Base-by-base conservation (phyloP, 2,888 invertebrate species). In the Eilema sororculum region DNA sequence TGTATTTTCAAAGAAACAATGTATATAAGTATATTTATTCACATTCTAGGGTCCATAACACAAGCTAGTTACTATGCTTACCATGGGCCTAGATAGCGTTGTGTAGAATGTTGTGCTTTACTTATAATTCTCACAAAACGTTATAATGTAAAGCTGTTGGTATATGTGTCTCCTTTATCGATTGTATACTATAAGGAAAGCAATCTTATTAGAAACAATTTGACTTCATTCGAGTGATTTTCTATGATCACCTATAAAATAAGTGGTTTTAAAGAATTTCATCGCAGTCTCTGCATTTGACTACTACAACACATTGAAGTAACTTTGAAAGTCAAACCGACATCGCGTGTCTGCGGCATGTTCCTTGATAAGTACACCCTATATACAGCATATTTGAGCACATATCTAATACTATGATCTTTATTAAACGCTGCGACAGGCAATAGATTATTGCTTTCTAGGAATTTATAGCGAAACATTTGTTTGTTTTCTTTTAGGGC, bases 251-350 rank as follows among this genome's bases (percentile, higher is more conserved):
- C 5, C 5, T 41, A 16, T 41, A 16, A 16, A 16, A 4, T 41
- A 41, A 37, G 37, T 41, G 2, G 1, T 16, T 41, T 37, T 41
- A 16, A 16, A 46, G 6, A 20, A 37, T 37, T 46, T 20, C 46
- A 20, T 46, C 20, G 6, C 20, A 46, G 10, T 62, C 3, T 46
- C 22, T 37, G 33, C 63, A 64, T 33, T 24, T 24, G 20, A 6
- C 20, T 46, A 24, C 65, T 57, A 30, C 65, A 33, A 57, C 65
- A 65, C 16, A 16, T 24, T 24, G 37, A 65, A 65, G 33, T 24
- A 24, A 65, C 33, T 65, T 65, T 65, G 65, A 65, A 65, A 65
- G 65, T 65, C 65, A 65, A 65, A 57, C 65, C 22, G 24, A 24
- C 10, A 56, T 65, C 65, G 65, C 65, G 65, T 65, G 65, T 24